Conservation (phyloP, 2,797 vertebrate genomes). For the Alauda arvensis region DNA sequence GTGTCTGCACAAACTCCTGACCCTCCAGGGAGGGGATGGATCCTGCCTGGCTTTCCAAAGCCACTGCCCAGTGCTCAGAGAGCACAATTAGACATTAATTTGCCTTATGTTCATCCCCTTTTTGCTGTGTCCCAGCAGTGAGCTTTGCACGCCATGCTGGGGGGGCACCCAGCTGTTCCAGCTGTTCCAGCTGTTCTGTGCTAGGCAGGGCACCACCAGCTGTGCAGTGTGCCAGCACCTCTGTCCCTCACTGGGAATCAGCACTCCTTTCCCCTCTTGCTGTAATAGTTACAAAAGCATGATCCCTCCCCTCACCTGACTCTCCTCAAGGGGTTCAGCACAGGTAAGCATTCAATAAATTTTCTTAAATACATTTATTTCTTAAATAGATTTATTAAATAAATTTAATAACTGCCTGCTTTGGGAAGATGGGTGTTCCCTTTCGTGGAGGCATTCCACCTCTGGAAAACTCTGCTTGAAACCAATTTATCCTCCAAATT, state of each 20-base stretch:
- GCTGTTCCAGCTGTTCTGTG: neutral
- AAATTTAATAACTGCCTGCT: too few relatives aligned
- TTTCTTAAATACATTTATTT: too few relatives aligned
- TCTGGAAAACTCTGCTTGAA: neutral
- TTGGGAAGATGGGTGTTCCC: neutral
- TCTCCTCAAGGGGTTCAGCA: neutral
- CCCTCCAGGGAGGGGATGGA: neutral
- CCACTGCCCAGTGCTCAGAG: neutral
- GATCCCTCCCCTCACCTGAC: neutral
- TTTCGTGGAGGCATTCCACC: neutral
- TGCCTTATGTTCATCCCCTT: neutral
- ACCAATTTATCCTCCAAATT: neutral
- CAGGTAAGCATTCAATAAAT: neutral
- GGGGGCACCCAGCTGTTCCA: neutral
- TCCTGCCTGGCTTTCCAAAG: neutral
- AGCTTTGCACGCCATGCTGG: neutral
- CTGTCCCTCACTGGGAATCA: neutral
- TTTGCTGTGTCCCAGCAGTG: neutral
- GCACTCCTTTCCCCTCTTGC: neutral
- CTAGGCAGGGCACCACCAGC: neutral
- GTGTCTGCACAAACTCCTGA: neutral
- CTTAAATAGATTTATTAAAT: too few relatives aligned
- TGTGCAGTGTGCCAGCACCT: neutral
- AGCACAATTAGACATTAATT: neutral
- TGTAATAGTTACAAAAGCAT: neutral